These are phyloP conservation scores for Battus philenor DNA, from an alignment of 1,140 invertebrate genomes.

Conservation along the genomic window DNA sequence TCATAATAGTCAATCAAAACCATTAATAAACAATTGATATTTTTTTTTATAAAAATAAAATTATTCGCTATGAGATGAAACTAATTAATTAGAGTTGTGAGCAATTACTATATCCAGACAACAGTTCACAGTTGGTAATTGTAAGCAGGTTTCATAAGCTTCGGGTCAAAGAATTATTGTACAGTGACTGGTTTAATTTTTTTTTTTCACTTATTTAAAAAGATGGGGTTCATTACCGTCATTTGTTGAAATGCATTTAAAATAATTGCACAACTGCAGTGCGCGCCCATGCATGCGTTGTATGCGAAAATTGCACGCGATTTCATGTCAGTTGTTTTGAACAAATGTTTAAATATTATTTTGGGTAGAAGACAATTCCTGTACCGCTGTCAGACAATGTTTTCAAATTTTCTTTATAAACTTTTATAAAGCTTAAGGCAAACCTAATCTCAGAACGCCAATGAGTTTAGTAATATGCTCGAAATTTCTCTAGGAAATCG, in stretches of 20 bases:
- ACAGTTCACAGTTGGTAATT: conserved; percentile 18
- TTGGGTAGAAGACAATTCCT: too few species aligned
- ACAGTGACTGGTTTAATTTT: conserved; percentile 40
- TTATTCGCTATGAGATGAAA: too few species aligned
- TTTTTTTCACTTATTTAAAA: conserved; percentile 56
- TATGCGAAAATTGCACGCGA: conserved; percentile 70
- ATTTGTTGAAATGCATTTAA: conserved; percentile 76
- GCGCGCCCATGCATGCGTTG: conserved; percentile 55
- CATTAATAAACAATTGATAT: too few species aligned
- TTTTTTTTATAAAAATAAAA: too few species aligned
- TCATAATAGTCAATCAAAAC: too few species aligned
- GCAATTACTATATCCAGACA: conserved; percentile 12
- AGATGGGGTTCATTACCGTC: conserved; percentile 66
- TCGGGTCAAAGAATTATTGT: conserved; percentile 39
- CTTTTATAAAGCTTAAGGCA: too few species aligned
- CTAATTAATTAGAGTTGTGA: too few species aligned
- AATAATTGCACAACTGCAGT: conserved; percentile 67
- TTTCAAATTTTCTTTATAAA: too few species aligned
- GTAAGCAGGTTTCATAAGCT: conserved; percentile 28
- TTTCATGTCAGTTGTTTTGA: conserved; percentile 48
- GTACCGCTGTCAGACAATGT: too few species aligned
- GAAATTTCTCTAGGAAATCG: too few species aligned
- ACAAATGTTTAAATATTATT: conserved; percentile 73
- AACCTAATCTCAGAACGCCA: too few species aligned
- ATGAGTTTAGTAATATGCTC: too few species aligned